These are phyloP conservation scores for Tichodroma muraria DNA, from an alignment of 2,113 vertebrate genomes.

Conservation along the genomic window DNA sequence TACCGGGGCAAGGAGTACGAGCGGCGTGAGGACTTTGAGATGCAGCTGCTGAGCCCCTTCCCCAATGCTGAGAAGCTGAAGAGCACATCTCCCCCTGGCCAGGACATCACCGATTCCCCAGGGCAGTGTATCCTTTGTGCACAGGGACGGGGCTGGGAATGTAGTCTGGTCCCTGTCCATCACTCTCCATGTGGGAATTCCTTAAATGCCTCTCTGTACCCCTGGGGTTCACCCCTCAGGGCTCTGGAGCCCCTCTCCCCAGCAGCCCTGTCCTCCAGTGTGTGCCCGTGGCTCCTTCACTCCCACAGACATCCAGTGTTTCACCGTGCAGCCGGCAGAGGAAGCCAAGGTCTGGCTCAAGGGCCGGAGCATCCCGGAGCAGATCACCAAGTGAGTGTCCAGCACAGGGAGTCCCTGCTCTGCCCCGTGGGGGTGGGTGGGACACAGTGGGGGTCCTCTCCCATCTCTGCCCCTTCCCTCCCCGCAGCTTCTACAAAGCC, in stretches of 20 bases:
- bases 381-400: constrained; percentile 55
- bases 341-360: not conserved
- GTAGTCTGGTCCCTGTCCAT: not conserved
- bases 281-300: not conserved
- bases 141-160: fast-evolving
- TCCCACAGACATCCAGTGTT: constrained; percentile 60
- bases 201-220: not conserved
- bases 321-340: constrained; percentile 44
- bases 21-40: constrained; percentile 57
- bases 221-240: not conserved
- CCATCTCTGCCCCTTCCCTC: not conserved
- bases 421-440: fast-evolving
- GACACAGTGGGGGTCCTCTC: fast-evolving
- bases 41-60: constrained; percentile 56
- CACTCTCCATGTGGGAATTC: fast-evolving
- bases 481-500: constrained; percentile 57
- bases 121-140: constrained; percentile 52
- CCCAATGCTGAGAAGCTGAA: constrained; percentile 45
- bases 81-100: constrained; percentile 1
- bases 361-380: constrained; percentile 41
- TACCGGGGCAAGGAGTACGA: constrained; percentile 64
- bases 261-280: not conserved
- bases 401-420: not conserved
- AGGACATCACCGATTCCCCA: not conserved
- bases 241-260: not conserved